Evolutionary conservation across 2,888 invertebrate genomes (phyloP), one percentile per base, ranked within the genome.

Genomic region (Hirtodrosophila confusa): DNA sequence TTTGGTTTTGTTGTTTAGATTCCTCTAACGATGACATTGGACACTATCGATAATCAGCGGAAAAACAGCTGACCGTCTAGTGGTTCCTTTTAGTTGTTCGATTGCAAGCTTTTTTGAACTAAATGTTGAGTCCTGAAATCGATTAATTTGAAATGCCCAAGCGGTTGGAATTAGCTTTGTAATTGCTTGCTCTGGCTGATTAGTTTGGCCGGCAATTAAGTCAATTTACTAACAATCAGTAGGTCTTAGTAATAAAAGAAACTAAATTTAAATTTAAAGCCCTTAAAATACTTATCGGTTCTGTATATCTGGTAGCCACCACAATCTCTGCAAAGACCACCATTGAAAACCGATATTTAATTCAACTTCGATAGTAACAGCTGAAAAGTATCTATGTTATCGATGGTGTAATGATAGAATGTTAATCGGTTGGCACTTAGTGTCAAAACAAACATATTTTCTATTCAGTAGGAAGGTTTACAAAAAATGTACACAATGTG

Each of bases 1-100:
- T 48, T 54, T 49, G 43, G 36, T 48, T 64, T 23, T 54, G 47
- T 55, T 61, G 69, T 66, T 75, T 55, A 51, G 51, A 41, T 62
- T 48, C 36, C 53, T 53, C 54, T 23, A 45, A 8, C 50, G 54
- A 57, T 71, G 23, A 31, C 58, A 45, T 35, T 23, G 36, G 47
- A 11, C 36, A 31, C 29, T 74, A 74, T 69, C 71, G 71, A 74
- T 71, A 62, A n/a, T 23, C 51, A n/a, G 36, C 44, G 29, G 12
- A 40, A 40, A 33, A 68, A 57, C 71, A 71, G 71, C 75, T 71
- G 68, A 39, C 27, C 39, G 31, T 7, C 0, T 4, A n/a, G 3
- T 43, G 9, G 17, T 9, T 17, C 12, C 7, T 31, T 24, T 24
- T 10, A 7, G 10, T 47, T 41, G 45, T 7, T 39, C 35, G 44